Percentiles rank a stretch among this genome's conserved stretches.
Evolutionary conservation across 2,888 invertebrate species (phyloP).

Genomic region (Oscheius sp.): DNA sequence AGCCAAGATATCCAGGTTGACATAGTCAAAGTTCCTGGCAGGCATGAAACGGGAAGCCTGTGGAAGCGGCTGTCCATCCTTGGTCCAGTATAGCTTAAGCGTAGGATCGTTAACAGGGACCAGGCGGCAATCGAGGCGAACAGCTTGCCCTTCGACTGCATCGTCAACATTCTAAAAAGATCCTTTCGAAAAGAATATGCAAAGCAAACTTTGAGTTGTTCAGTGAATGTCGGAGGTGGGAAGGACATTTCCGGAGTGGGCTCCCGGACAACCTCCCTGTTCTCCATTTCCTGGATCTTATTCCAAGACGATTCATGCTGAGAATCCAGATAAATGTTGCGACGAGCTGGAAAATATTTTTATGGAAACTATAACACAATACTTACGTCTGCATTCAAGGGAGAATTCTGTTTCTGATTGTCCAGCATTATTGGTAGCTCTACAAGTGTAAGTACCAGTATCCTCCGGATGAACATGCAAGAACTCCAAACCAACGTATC

Average conservation of each 20-base stretch:
- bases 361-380: too few relatives aligned
- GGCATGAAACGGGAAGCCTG: slow-evolving; percentile 76
- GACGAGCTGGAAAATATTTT: slow-evolving; percentile 43
- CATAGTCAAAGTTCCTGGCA: slow-evolving; percentile 91
- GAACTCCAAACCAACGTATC: slow-evolving; percentile 86
- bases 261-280: slow-evolving; percentile 73
- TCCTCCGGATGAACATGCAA: slow-evolving; percentile 73
- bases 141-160: slow-evolving; percentile 66
- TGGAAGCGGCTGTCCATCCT: slow-evolving; percentile 84
- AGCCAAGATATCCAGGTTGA: slow-evolving; percentile 90
- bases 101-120: slow-evolving; percentile 95
- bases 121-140: slow-evolving; percentile 82
- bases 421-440: slow-evolving; percentile 73
- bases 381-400: slow-evolving; percentile 42
- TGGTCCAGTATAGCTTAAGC: slow-evolving; percentile 85
- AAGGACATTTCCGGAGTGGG: slow-evolving; percentile 69
- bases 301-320: slow-evolving; percentile 92
- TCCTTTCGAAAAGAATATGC: background rate
- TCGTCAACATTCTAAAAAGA: slow-evolving; percentile 74
- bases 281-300: slow-evolving; percentile 89
- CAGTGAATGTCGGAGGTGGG: slow-evolving; percentile 70
- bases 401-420: slow-evolving; percentile 84
- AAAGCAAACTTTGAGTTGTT: slow-evolving; percentile 49
- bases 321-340: slow-evolving; percentile 80
- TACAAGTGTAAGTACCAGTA: slow-evolving; percentile 75